Evolutionary conservation across 1,140 invertebrate genomes (phyloP), one percentile per base, ranked within the genome.

Genomic region (Tetragonula clypearis): DNA sequence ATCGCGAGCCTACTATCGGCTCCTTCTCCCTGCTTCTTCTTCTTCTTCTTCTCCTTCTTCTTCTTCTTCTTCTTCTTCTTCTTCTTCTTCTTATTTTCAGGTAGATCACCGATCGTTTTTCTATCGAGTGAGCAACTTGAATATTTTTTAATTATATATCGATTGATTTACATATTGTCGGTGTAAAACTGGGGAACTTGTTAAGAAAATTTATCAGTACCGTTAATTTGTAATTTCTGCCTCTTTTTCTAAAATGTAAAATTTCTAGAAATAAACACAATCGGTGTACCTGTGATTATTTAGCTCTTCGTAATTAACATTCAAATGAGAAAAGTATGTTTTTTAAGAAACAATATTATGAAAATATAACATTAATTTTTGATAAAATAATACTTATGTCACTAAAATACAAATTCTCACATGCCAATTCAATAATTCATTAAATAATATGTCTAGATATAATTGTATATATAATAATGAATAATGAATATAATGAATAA

Each of bases 301-400:
- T 49, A 0, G 0, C 8, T 49, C 41, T 49, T 49, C 41, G 41
- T 49, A 49, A 49, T 49, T 49, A 49, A 49, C 41, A n/a, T 49
- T 49, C 41, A 9, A 35, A 8, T 9, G 41, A 8, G 8, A 49
- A 8, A 49, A 49, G 41, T 49, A 41, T 41, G 8, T 41, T 41
- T 5, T 41, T 41, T 41, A 8, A 41, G 8, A 41, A 41, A 30
- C 30, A 30, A 30, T 30, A 30, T 30, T 30, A 30, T 30, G 1
- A 30, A 30, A 1, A 30, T 30, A 90, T 87, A 87, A 86, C 76
- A 56, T 80, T 41, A 55, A 49, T 9, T 65, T 75, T 58, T 72
- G 17, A 26, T 71, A 41, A 76, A 68, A 65, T 21, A 5, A 74
- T 11, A 35, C 66, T 78, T 83, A 68, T 30, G 4, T 60, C 11